Conservation (phyloP, 2,113 vertebrate genomes). For the Tympanuchus pallidicinctus region DNA sequence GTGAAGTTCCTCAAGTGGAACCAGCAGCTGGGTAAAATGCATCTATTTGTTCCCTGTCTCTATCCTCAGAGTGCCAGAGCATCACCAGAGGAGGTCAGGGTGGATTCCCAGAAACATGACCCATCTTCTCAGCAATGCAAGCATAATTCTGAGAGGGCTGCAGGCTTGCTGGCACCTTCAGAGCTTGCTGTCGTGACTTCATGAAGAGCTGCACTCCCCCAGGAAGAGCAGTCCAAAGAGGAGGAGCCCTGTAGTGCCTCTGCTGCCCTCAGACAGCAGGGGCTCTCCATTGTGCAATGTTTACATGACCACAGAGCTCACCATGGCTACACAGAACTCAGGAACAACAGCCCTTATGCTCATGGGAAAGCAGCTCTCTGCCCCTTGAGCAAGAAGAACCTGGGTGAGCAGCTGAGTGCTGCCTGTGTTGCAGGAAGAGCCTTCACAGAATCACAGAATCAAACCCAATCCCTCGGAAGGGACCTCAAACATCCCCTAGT, state of each 20-base stretch:
- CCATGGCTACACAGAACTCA: slow-evolving; percentile 57
- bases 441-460: no score
- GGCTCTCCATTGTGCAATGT: slow-evolving; percentile 57
- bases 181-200: slow-evolving; percentile 47
- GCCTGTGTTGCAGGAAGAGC: neutral
- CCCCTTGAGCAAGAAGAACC: neutral
- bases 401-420: neutral
- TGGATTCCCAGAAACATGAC: slow-evolving; percentile 50
- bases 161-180: neutral
- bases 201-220: neutral
- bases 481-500: no score
- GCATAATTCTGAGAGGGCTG: neutral
- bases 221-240: slow-evolving; percentile 44
- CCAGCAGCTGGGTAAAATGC: neutral
- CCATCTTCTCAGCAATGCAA: slow-evolving; percentile 55
- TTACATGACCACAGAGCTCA: slow-evolving; percentile 66
- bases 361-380: neutral
- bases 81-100: slow-evolving; percentile 43
- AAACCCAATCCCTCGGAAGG: no score
- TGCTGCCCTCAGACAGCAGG: slow-evolving; percentile 24
- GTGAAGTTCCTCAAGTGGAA: neutral
- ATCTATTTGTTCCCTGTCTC: slow-evolving; percentile 37
- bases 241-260: slow-evolving; percentile 30
- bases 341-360: neutral
- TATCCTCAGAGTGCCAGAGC: slow-evolving; percentile 27